A percentile compares a stretch with the other conserved stretches of the same genome.
phyloP scores from a whole-genome alignment of 2,797 vertebrate species.

The Sebastes itinus region DNA sequence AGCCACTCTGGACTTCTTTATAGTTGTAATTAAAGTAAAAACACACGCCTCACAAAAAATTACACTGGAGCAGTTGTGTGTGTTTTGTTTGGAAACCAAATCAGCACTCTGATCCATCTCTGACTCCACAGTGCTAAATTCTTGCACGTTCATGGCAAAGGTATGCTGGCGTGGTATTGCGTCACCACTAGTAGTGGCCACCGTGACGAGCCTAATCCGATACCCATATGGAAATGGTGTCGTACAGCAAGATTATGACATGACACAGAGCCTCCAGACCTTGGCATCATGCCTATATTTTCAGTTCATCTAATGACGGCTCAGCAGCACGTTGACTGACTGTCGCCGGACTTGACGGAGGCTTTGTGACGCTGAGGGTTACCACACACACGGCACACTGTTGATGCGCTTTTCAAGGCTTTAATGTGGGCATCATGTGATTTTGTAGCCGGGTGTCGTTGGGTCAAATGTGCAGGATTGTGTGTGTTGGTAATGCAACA shows the following conservation, averaged over 20 bases:
- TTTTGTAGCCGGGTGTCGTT: conserved; percentile 18
- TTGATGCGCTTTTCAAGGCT: conserved; percentile 44
- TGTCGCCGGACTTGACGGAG: neutral
- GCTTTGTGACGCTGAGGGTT: conserved; percentile 24
- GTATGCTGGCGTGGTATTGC: neutral
- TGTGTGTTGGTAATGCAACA: conserved; percentile 11
- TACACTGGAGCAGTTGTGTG: neutral
- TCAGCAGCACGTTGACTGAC: neutral
- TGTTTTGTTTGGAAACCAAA: neutral
- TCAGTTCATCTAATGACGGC: conserved; percentile 2
- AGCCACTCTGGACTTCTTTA: conserved; percentile 21
- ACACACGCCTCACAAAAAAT: neutral
- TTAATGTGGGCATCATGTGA: conserved; percentile 39
- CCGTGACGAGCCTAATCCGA: neutral
- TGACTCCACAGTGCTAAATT: neutral
- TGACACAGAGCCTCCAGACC: conserved; percentile 18
- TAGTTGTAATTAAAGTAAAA: conserved; percentile 10
- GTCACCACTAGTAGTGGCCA: neutral
- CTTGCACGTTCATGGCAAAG: neutral
- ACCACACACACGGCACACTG: neutral
- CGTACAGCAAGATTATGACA: conserved; percentile 23
- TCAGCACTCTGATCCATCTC: neutral
- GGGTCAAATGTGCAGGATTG: conserved; percentile 44
- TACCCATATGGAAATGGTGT: conserved; percentile 32
- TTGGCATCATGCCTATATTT: conserved; percentile 38